Evolutionary conservation across 2,797 vertebrate species (phyloP), one percentile per base, ranked within the genome.

Genomic region (Morelia viridis): DNA sequence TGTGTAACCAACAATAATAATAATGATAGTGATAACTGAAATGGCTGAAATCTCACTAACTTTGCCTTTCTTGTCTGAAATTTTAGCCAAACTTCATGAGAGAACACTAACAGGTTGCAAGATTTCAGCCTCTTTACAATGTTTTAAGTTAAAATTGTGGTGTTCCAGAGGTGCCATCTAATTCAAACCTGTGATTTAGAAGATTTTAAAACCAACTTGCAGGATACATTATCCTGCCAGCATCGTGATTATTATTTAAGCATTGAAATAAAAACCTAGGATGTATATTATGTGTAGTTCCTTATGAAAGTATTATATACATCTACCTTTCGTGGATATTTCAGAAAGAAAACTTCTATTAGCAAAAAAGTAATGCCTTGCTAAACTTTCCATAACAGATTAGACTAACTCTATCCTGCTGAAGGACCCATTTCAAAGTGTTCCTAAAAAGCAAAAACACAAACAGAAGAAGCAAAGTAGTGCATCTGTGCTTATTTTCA

Each of bases 401-500:
- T 8, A 8, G 0, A 10, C 41, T 24, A 41, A 35, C 28, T 31
- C 0, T 13, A 2, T 15, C 24, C 60, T 56, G 57, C 11, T 1
- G 4, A 61, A 58, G 80, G 2, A 1, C 62, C 60, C 0, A 2
- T 35, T 91, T 64, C 64, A 85, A 8, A 84, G 88, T 41, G 35
- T 0, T 31, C 85, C 68, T 65, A 22, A 91, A 91, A 85, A 31
- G 22, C 46, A 41, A 26, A 13, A 31, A 2, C 61, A 88, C 1
- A 13, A 28, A 65, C 35, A 0, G 60, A 7, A 57, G 0, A 50
- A 31, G 53, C 0, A 11, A 60, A 86, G n/a, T n/a, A 12, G 41
- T 22, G 15, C 5, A 12, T 22, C 1, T 35, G 50, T 46, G 0
- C 2, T 3, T 0, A 0, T 0, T 31, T 88, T 26, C 0, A n/a